These are phyloP conservation scores for Beris morrisii DNA, from an alignment of 2,888 invertebrate species.

Conservation along the genomic window DNA sequence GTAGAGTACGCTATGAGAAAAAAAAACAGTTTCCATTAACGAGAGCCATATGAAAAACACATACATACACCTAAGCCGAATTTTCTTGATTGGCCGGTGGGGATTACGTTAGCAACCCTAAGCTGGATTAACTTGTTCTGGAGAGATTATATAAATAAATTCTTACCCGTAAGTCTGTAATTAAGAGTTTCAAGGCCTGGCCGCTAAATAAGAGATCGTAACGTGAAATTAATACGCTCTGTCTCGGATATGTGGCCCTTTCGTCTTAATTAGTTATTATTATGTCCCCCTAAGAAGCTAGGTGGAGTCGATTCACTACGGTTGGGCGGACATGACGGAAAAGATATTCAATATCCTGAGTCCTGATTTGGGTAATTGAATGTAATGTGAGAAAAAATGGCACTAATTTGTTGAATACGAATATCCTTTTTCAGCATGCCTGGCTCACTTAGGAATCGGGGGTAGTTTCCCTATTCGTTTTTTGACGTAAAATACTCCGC, in stretches of 20 bases:
- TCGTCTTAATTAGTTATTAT: constrained; percentile 27
- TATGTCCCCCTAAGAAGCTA: too few species aligned
- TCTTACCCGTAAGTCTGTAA: constrained; percentile 26
- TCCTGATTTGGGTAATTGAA: too few species aligned
- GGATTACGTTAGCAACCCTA: constrained; percentile 26
- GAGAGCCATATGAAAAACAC: neutral
- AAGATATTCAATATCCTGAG: too few species aligned
- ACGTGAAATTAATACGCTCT: constrained; percentile 26
- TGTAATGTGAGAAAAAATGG: too few species aligned
- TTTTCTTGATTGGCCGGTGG: constrained; percentile 25
- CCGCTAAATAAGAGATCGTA: constrained; percentile 19
- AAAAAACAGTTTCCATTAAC: neutral
- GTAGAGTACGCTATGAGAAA: neutral
- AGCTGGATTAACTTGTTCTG: constrained; percentile 30
- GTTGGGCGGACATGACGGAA: too few species aligned
- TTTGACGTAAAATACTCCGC: too few species aligned
- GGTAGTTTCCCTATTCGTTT: too few species aligned
- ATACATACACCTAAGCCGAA: constrained; percentile 12
- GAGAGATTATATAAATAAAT: constrained; percentile 26
- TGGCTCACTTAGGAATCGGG: too few species aligned
- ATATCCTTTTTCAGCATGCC: too few species aligned
- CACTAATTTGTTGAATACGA: too few species aligned
- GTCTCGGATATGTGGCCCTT: constrained; percentile 13
- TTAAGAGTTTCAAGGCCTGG: constrained; percentile 26
- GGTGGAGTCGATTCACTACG: too few species aligned